These are phyloP conservation scores for Bombus cullumanus DNA, from an alignment of 1,140 invertebrate species.

Conservation along the genomic window DNA sequence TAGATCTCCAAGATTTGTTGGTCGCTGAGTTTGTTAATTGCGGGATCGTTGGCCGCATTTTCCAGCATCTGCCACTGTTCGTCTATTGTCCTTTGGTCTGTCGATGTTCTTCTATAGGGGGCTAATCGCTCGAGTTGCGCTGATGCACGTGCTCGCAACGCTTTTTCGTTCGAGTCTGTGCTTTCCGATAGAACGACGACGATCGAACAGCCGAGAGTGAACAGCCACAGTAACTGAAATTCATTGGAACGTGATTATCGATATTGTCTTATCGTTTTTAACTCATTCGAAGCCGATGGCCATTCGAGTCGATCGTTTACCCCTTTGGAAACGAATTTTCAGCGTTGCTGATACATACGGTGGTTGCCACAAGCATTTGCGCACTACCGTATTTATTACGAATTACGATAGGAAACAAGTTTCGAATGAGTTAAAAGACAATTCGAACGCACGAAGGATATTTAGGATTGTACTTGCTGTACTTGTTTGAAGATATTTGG, in stretches of 20 bases:
- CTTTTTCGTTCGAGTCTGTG: slow-evolving; percentile 44
- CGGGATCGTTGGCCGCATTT: neutral
- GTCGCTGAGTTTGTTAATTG: slow-evolving; percentile 6
- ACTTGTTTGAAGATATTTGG: too few species aligned
- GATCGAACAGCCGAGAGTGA: slow-evolving; percentile 67
- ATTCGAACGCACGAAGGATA: neutral
- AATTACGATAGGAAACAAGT: too few species aligned
- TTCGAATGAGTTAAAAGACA: neutral
- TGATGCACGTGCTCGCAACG: slow-evolving; percentile 69
- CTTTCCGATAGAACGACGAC: slow-evolving; percentile 52
- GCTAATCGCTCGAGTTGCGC: slow-evolving; percentile 77
- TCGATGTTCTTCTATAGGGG: slow-evolving; percentile 65
- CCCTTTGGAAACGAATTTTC: too few species aligned
- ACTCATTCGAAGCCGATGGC: too few species aligned
- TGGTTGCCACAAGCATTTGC: too few species aligned
- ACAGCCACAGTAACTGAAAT: slow-evolving; percentile 72
- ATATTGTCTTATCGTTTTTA: neutral
- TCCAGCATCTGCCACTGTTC: slow-evolving; percentile 23
- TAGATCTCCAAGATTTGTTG: slow-evolving; percentile 46
- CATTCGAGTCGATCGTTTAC: too few species aligned
- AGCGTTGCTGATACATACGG: too few species aligned
- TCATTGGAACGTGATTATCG: neutral
- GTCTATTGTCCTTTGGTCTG: neutral
- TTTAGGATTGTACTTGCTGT: too few species aligned
- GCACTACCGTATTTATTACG: too few species aligned